Evolutionary conservation across 2,888 invertebrate species (phyloP).

Genomic region (Trissolcus brochymenae): DNA sequence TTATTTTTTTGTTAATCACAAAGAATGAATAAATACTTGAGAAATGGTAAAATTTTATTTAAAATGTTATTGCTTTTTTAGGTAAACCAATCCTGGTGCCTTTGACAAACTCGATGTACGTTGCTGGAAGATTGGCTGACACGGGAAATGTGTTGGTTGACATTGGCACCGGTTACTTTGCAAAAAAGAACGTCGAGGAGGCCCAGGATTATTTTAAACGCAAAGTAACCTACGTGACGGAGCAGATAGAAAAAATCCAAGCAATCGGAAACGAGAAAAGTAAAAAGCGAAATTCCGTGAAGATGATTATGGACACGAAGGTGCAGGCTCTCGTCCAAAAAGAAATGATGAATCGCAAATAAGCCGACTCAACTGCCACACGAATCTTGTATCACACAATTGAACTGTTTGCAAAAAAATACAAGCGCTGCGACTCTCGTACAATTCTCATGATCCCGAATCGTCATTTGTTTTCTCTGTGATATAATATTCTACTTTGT

Average conservation of each 20-base stretch:
- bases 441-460: background rate
- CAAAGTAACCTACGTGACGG: conserved; percentile 92
- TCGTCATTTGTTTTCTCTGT: conserved; percentile 2
- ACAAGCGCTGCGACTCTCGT: conserved; percentile 6
- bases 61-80: no score
- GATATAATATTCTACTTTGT: background rate
- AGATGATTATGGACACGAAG: conserved; percentile 87
- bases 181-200: conserved; percentile 89
- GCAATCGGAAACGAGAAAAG: conserved; percentile 88
- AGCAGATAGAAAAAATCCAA: conserved; percentile 97
- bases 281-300: conserved; percentile 86
- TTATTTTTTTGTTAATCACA: no score
- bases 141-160: conserved; percentile 93
- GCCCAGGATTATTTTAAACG: conserved; percentile 95
- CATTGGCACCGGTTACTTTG: conserved; percentile 97
- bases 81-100: conserved; percentile 92
- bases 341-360: conserved; percentile 61
- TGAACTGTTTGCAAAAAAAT: conserved; percentile 9
- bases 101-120: conserved; percentile 98
- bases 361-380: conserved; percentile 9
- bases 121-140: conserved; percentile 91
- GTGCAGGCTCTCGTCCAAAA: conserved; percentile 78
- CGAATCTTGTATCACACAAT: conserved; percentile 17
- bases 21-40: no score
- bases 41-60: background rate